A percentile compares a stretch with the other conserved stretches of the same genome.
phyloP scores from a whole-genome alignment of 2,113 vertebrate genomes.

The Gobio gobio region DNA sequence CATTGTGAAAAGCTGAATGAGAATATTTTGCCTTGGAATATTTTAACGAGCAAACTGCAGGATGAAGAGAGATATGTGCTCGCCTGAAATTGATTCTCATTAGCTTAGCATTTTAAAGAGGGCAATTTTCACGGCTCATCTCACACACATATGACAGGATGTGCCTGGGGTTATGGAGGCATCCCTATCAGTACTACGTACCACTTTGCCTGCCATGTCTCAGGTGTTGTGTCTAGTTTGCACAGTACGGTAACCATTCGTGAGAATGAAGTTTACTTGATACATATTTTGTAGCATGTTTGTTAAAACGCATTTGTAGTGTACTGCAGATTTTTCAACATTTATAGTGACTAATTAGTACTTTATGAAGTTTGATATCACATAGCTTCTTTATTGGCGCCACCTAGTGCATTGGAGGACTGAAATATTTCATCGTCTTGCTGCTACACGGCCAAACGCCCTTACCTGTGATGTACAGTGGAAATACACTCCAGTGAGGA shows the following conservation, averaged over 20 bases:
- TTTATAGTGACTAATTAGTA: not conserved
- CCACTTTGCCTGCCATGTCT: constrained; percentile 27
- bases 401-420: constrained; percentile 9
- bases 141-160: not conserved
- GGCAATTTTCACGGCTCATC: not conserved
- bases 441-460: constrained; percentile 27
- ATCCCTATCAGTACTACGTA: not conserved
- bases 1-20: not conserved
- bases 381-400: not conserved
- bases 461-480: not conserved
- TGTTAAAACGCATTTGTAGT: constrained; percentile 13
- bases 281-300: constrained; percentile 30
- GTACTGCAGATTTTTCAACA: not conserved
- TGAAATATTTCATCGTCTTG: not conserved
- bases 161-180: not conserved
- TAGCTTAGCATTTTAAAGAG: constrained; percentile 2
- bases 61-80: not conserved
- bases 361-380: not conserved
- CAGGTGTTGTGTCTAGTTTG: not conserved
- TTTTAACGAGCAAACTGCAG: not conserved
- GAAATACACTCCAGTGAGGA: not conserved
- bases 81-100: not conserved
- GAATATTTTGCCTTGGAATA: not conserved
- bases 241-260: constrained; percentile 6
- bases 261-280: not conserved